Conservation (phyloP, 2,888 invertebrate genomes). For the Drosophila yooni region DNA sequence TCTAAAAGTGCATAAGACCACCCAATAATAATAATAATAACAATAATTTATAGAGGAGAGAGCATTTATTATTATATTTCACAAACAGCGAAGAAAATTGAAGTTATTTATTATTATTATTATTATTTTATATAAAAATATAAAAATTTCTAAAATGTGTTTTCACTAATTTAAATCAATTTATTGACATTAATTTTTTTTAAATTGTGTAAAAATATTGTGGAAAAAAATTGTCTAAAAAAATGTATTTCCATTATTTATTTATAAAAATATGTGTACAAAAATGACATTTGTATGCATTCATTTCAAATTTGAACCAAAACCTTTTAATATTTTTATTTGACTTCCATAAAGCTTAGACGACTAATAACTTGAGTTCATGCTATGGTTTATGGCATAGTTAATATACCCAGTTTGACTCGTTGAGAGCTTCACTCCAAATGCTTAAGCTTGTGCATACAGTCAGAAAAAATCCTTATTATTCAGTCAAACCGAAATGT, state of each 20-base stretch:
- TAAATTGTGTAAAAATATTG: neutral
- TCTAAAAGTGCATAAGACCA: slow-evolving; percentile 42
- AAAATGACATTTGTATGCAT: neutral
- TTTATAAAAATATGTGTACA: no score
- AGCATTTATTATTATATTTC: neutral
- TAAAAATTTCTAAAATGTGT: no score
- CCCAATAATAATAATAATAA: slow-evolving; percentile 5
- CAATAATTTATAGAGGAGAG: slow-evolving; percentile 29
- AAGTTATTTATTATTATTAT: no score
- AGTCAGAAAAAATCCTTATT: neutral
- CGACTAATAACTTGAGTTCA: neutral
- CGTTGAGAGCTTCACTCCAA: neutral
- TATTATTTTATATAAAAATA: no score
- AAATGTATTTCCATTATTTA: no score
- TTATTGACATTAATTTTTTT: neutral
- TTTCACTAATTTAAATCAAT: neutral
- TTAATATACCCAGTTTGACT: neutral
- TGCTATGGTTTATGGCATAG: neutral
- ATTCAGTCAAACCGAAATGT: neutral
- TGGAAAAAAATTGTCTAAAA: no score
- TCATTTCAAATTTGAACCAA: neutral
- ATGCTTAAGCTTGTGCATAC: neutral
- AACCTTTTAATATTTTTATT: neutral
- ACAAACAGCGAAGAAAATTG: fast-evolving
- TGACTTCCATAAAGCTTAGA: neutral